These are phyloP conservation scores for Engraulis encrasicolus DNA, from an alignment of 2,113 vertebrate genomes.

Conservation along the genomic window DNA sequence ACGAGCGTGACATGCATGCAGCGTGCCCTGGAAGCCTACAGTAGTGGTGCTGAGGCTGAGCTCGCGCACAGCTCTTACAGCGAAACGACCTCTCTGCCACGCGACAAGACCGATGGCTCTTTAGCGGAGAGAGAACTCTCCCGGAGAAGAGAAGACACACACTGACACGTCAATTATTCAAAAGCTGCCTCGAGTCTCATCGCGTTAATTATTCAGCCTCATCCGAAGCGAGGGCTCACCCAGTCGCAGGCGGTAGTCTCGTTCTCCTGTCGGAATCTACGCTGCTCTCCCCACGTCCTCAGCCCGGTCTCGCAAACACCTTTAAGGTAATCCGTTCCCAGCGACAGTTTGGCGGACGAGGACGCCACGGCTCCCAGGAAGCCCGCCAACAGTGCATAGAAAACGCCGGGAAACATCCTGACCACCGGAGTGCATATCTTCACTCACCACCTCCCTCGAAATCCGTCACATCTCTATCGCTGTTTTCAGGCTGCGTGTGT, in stretches of 20 bases:
- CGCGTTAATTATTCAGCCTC: constrained; percentile 44
- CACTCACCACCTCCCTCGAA: no score
- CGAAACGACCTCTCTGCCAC: constrained; percentile 7
- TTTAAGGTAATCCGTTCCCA: constrained; percentile 78
- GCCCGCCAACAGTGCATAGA: constrained; percentile 80
- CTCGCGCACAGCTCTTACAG: constrained; percentile 8
- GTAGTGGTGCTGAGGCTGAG: constrained; percentile 61
- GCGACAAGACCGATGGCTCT: constrained; percentile 40
- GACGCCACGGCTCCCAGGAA: constrained; percentile 84
- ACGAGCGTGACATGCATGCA: constrained; percentile 22
- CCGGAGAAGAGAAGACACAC: not conserved
- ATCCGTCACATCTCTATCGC: constrained; percentile 56
- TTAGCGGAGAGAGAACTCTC: not conserved
- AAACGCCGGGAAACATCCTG: constrained; percentile 76
- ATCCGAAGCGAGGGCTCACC: constrained; percentile 66
- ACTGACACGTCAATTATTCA: constrained; percentile 48
- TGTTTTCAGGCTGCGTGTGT: constrained; percentile 42
- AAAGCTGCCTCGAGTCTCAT: constrained; percentile 15
- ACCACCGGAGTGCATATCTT: constrained; percentile 54
- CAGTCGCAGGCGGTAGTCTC: constrained; percentile 77
- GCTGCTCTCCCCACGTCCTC: constrained; percentile 76
- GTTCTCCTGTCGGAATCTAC: constrained; percentile 70
- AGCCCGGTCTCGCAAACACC: constrained; percentile 74
- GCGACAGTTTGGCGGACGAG: constrained; percentile 85
- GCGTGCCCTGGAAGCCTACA: constrained; percentile 41